Evolutionary conservation across 2,888 invertebrate genomes (phyloP), one percentile per base, ranked within the genome.

Genomic region (Volucella inanis): DNA sequence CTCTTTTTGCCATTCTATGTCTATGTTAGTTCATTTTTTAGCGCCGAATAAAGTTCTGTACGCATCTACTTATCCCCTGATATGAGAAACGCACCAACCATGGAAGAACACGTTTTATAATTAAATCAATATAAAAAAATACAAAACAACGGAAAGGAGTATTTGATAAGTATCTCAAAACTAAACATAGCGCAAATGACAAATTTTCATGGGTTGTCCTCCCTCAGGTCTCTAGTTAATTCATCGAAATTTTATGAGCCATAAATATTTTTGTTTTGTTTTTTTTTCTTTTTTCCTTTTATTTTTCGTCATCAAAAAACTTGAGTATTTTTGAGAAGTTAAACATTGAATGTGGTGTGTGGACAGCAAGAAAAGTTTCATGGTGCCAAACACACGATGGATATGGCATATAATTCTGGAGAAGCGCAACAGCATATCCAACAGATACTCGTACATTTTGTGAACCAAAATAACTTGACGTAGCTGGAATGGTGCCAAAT

Each of bases 401-500:
- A 22, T 57, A n/a, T 41, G 18, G 11, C 11, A 61, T 50, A 18
- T n/a, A 41, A 54, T 31, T 31, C 62, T 70, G 77, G 55, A 64
- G n/a, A 14, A 78, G 71, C 64, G 71, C 64, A 78, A 71, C 76
- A 61, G 57, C 41, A 65, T 64, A 39, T 12, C 74, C 38, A 11
- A 9, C 49, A 55, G 41, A 41, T 65, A 45, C 54, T n/a, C 55
- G 50, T 31, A 31, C 31, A 31, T 31, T 31, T 31, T 31, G 31
- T 45, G 59, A 65, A 65, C 65, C 52, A 57, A 80, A 80, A 80
- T 80, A 80, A 68, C 74, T 74, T 39, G 8, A 9, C 31, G 61
- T 49, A 31, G 74, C 74, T 80, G 80, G 80, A 80, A 49, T 55
- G n/a, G 11, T 68, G 80, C 80, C 80, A 80, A 64, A 41, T 39